A percentile compares a stretch with the other conserved stretches of the same genome.
These are phyloP conservation scores for Acanthacorydalis orientalis DNA, from an alignment of 2,888 invertebrate species.

Conservation along the genomic window DNA sequence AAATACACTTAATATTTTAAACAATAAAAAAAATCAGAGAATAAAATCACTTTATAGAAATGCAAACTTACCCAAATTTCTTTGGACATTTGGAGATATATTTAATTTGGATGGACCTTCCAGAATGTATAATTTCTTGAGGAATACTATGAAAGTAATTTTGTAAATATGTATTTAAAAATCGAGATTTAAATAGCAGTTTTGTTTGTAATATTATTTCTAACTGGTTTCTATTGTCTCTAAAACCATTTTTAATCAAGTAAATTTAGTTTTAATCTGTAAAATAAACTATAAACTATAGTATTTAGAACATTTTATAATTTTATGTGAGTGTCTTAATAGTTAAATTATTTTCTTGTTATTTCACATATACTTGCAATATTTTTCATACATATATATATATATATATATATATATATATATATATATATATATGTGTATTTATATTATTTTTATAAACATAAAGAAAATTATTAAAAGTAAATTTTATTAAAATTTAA, in stretches of 20 bases:
- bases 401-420: too few species aligned
- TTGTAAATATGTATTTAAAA: background rate
- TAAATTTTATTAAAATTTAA: too few species aligned
- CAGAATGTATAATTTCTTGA: slow-evolving; percentile 6
- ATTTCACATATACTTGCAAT: background rate
- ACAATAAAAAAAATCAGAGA: too few species aligned
- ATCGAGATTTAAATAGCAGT: background rate
- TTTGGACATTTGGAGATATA: slow-evolving; percentile 22
- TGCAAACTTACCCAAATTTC: slow-evolving; percentile 21
- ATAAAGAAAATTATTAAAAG: too few species aligned
- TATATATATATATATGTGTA: too few species aligned
- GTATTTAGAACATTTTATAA: background rate
- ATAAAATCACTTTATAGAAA: too few species aligned
- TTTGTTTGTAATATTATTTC: background rate
- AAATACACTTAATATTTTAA: too few species aligned
- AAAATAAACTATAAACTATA: background rate
- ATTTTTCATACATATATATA: too few species aligned
- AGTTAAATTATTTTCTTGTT: background rate
- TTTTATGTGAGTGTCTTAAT: background rate
- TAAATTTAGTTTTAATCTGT: background rate
- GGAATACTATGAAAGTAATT: background rate
- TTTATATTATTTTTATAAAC: too few species aligned
- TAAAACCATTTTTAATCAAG: background rate
- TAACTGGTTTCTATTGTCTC: background rate
- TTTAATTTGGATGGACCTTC: slow-evolving; percentile 15